These are phyloP conservation scores for Cataglyphis altisquamis DNA, from an alignment of 2,888 invertebrate species.

Conservation along the genomic window DNA sequence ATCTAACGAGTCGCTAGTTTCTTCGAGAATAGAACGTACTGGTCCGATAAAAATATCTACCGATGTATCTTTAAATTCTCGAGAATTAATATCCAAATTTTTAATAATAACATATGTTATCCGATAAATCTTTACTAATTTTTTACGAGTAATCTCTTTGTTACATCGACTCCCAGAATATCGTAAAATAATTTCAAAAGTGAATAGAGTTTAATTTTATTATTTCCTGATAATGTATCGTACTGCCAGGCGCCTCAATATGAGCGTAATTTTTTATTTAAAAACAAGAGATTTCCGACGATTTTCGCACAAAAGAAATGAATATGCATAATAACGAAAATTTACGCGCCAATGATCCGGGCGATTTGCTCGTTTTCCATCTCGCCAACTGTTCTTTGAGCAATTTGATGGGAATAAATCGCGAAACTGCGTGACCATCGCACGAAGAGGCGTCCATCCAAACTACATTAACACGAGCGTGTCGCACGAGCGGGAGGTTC, in stretches of 20 bases:
- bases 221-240: neutral
- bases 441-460: constrained; percentile 4
- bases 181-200: neutral
- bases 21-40: constrained; percentile 20
- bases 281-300: neutral
- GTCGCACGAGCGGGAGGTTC: constrained; percentile 14
- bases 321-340: constrained; percentile 41
- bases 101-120: neutral
- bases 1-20: constrained; percentile 60
- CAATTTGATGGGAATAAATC: constrained; percentile 54
- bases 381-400: constrained; percentile 1
- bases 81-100: constrained; percentile 24
- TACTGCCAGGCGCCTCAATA: neutral
- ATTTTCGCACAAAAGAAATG: too few relatives aligned
- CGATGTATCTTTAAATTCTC: constrained; percentile 2
- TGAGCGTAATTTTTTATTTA: constrained; percentile 1
- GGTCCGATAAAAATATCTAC: constrained; percentile 24
- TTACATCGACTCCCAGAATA: neutral
- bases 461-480: constrained; percentile 15
- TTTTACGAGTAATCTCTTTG: neutral
- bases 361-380: neutral
- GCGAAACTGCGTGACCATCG: constrained; percentile 13
- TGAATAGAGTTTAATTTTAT: neutral
- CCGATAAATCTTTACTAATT: neutral
- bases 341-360: neutral